Conservation (phyloP, 2,888 invertebrate genomes). For the Sussaba pulchella region DNA sequence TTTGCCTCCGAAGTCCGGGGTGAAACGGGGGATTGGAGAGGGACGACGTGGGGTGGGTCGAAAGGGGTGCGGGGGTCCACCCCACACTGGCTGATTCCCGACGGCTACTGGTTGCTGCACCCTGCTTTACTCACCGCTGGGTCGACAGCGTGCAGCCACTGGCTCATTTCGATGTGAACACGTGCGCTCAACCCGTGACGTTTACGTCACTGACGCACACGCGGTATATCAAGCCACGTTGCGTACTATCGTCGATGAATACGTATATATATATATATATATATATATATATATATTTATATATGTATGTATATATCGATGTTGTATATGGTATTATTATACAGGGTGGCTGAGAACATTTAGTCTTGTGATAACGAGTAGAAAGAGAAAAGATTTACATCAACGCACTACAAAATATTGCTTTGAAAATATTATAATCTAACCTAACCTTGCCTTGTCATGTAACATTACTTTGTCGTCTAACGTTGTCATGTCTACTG, state of each 20-base stretch:
- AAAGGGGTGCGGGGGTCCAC: background rate
- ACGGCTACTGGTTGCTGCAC: constrained; percentile 19
- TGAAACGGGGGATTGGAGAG: background rate
- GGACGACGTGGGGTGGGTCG: too few species aligned
- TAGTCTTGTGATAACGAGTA: too few species aligned
- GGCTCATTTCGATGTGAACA: constrained; percentile 57
- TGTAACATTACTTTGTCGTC: too few species aligned
- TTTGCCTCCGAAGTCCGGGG: background rate
- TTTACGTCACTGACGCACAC: constrained; percentile 25
- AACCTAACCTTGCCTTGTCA: too few species aligned
- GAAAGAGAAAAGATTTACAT: too few species aligned
- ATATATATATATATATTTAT: constrained; percentile 3
- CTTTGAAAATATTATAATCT: too few species aligned
- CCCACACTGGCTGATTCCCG: constrained; percentile 18
- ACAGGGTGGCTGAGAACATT: too few species aligned
- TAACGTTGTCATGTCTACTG: too few species aligned
- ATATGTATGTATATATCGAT: too few species aligned
- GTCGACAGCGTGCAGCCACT: constrained; percentile 13
- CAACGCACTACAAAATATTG: too few species aligned
- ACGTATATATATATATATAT: constrained; percentile 8
- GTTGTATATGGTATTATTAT: too few species aligned
- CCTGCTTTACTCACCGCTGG: constrained; percentile 3
- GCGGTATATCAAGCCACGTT: constrained; percentile 60
- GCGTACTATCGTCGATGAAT: constrained; percentile 5
- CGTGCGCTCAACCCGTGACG: constrained; percentile 58